Conservation (phyloP, 2,888 invertebrate species). For the Calameuta pallipes region DNA sequence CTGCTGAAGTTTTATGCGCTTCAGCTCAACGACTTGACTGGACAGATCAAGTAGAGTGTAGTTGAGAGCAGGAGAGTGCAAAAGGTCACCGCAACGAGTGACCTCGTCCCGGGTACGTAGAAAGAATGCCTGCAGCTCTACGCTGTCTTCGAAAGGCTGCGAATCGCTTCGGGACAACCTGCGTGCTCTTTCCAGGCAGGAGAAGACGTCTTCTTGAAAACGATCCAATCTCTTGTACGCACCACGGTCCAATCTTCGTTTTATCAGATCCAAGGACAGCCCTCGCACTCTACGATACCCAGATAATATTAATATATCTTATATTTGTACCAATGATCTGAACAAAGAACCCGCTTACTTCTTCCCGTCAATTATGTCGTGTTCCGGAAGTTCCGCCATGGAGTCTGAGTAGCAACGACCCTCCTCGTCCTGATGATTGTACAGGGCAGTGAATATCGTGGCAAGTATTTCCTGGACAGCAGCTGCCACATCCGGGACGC, state of each 20-base stretch:
- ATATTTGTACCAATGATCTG: background rate
- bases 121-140: slow-evolving; percentile 92
- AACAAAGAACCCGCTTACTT: slow-evolving; percentile 66
- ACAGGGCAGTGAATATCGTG: slow-evolving; percentile 91
- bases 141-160: slow-evolving; percentile 94
- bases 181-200: slow-evolving; percentile 91
- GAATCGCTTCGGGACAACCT: slow-evolving; percentile 91
- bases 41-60: slow-evolving; percentile 83
- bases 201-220: slow-evolving; percentile 97
- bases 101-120: slow-evolving; percentile 78
- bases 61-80: slow-evolving; percentile 88
- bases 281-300: slow-evolving; percentile 75
- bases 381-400: slow-evolving; percentile 91
- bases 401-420: slow-evolving; percentile 97
- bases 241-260: slow-evolving; percentile 90
- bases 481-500: slow-evolving; percentile 88
- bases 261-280: slow-evolving; percentile 91
- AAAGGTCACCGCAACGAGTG: slow-evolving; percentile 81
- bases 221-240: slow-evolving; percentile 92
- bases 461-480: slow-evolving; percentile 92
- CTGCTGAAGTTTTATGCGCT: slow-evolving; percentile 80
- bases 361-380: slow-evolving; percentile 76
- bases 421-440: slow-evolving; percentile 97
- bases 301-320: background rate
- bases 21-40: slow-evolving; percentile 79